A percentile compares a stretch with the other conserved stretches of the same genome.
phyloP scores from a whole-genome alignment of 2,113 vertebrate species.

The Calypte anna region DNA sequence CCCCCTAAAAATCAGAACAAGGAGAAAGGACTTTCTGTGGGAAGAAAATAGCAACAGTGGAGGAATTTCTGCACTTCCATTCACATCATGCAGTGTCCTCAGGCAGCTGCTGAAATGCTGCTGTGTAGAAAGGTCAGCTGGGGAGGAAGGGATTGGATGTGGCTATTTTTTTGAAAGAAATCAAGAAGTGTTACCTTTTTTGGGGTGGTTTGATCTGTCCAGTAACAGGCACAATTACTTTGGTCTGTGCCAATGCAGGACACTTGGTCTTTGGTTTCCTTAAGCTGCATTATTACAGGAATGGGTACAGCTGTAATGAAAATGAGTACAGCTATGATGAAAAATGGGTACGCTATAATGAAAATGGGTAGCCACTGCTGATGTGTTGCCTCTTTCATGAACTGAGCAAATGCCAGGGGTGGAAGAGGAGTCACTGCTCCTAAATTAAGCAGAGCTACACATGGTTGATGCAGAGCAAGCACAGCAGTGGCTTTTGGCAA shows the following conservation, averaged over 20 bases:
- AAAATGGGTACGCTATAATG: not conserved
- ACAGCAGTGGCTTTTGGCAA: not conserved
- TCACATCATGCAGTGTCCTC: not conserved
- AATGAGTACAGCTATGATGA: not conserved
- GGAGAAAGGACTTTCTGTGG: not conserved
- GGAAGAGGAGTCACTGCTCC: not conserved
- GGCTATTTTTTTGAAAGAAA: not conserved
- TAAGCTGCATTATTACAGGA: not conserved
- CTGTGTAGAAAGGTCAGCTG: not conserved
- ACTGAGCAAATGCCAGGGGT: not conserved
- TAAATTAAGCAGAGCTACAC: not conserved
- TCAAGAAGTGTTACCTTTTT: not conserved
- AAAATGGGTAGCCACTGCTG: not conserved
- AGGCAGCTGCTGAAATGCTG: not conserved
- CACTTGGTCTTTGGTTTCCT: not conserved
- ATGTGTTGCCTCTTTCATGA: not conserved
- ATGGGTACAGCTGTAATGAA: no score
- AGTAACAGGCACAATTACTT: not conserved
- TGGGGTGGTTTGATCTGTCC: not conserved
- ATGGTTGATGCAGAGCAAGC: not conserved
- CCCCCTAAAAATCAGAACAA: not conserved
- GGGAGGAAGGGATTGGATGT: not conserved
- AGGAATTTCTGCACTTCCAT: not conserved
- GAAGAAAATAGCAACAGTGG: not conserved
- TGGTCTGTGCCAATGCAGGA: not conserved